These are phyloP conservation scores for Ochropleura leucogaster DNA, from an alignment of 2,888 invertebrate genomes.

Conservation along the genomic window DNA sequence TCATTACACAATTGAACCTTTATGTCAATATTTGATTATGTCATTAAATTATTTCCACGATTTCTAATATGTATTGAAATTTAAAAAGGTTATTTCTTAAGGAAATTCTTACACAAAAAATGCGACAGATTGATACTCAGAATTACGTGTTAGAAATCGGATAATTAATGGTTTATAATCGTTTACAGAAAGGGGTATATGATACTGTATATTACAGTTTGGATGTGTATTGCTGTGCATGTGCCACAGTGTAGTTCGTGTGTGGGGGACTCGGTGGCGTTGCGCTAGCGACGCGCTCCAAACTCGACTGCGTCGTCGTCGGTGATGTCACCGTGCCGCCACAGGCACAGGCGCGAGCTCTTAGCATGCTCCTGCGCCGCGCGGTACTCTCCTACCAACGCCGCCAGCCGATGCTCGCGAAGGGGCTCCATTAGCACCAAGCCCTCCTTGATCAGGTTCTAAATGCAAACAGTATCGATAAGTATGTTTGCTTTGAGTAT, in stretches of 20 bases:
- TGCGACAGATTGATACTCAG: slow-evolving; percentile 38
- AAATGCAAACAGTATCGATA: slow-evolving; percentile 19
- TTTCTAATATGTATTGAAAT: slow-evolving; percentile 48
- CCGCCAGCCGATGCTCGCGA: slow-evolving; percentile 95
- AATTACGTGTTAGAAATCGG: slow-evolving; percentile 54
- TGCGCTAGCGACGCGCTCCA: slow-evolving; percentile 86
- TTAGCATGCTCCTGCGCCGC: slow-evolving; percentile 97
- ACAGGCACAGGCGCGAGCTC: slow-evolving; percentile 96
- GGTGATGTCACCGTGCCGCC: slow-evolving; percentile 99
- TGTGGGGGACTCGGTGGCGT: slow-evolving; percentile 72
- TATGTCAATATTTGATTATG: slow-evolving; percentile 38
- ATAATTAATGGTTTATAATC: slow-evolving; percentile 35
- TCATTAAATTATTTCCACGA: slow-evolving; percentile 53
- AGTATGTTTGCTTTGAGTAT: background rate
- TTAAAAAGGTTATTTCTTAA: slow-evolving; percentile 43
- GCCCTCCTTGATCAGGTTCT: slow-evolving; percentile 96
- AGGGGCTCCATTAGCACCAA: slow-evolving; percentile 95
- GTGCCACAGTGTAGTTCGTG: slow-evolving; percentile 76
- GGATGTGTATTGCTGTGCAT: slow-evolving; percentile 75
- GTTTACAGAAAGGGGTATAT: slow-evolving; percentile 77
- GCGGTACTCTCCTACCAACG: slow-evolving; percentile 95
- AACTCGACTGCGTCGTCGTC: slow-evolving; percentile 95
- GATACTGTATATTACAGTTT: slow-evolving; percentile 72
- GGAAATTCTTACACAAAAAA: slow-evolving; percentile 46
- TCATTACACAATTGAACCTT: slow-evolving; percentile 48